Evolutionary conservation across 1,140 invertebrate genomes (phyloP).

Genomic region (Zaprionus ornatus): DNA sequence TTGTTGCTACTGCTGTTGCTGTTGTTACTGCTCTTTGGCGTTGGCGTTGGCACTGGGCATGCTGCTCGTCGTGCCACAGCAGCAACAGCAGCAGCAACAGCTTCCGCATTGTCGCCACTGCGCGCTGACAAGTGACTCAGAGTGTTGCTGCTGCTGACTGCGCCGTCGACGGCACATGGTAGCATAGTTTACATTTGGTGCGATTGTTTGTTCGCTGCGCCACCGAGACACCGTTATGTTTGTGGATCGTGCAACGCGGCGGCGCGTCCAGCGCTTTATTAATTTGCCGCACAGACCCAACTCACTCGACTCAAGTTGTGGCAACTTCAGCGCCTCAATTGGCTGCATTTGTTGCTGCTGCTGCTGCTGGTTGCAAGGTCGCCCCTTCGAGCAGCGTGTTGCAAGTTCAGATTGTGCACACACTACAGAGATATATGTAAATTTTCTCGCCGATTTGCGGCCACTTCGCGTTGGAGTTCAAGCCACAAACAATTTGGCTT

Average conservation of each 20-base stretch:
- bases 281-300: constrained; percentile 51
- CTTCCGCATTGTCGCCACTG: constrained; percentile 64
- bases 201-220: constrained; percentile 59
- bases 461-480: constrained; percentile 21
- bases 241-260: constrained; percentile 58
- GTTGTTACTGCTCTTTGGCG: constrained; percentile 49
- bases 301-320: background rate
- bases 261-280: constrained; percentile 60
- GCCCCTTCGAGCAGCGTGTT: constrained; percentile 50
- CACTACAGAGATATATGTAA: constrained; percentile 17
- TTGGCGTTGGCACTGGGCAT: constrained; percentile 50
- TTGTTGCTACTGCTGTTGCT: constrained; percentile 2
- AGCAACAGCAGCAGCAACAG: constrained; percentile 25
- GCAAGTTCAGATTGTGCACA: constrained; percentile 19
- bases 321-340: constrained; percentile 40
- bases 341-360: constrained; percentile 35
- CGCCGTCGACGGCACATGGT: background rate
- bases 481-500: constrained; percentile 65
- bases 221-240: constrained; percentile 68
- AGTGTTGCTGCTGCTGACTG: background rate
- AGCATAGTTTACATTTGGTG: constrained; percentile 61
- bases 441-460: constrained; percentile 1
- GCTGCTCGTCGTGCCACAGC: constrained; percentile 38
- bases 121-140: constrained; percentile 71
- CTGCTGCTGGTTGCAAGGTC: constrained; percentile 62